phyloP scores from a whole-genome alignment of 2,888 invertebrate species.

The Troides oblongomaculatus region DNA sequence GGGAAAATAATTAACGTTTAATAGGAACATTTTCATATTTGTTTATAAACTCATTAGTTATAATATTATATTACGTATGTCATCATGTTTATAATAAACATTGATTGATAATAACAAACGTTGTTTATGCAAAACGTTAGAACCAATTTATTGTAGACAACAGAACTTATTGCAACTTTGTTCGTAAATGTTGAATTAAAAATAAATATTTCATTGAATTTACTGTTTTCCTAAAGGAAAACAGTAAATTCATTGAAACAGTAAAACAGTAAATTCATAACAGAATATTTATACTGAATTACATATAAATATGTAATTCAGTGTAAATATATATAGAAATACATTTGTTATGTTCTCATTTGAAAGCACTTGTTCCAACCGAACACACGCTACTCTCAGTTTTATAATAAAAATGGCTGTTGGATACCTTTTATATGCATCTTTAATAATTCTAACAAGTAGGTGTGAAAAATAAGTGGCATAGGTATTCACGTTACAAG shows the following conservation, averaged over 20 bases:
- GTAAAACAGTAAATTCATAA: no score
- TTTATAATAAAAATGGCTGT: not conserved
- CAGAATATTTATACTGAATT: no score
- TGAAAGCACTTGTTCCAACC: not conserved
- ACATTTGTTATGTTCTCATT: not conserved
- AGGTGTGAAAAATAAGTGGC: not conserved
- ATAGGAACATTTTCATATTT: no score
- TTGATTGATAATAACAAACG: not conserved
- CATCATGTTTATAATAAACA: not conserved
- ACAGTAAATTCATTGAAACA: no score
- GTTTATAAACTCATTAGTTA: not conserved
- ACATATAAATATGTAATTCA: not conserved
- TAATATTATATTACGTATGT: not conserved
- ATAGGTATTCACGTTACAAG: not conserved
- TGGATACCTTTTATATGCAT: not conserved
- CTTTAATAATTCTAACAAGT: slow-evolving; percentile 1
- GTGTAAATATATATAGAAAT: not conserved
- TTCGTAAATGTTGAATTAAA: not conserved
- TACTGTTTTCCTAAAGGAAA: no score
- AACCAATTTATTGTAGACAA: not conserved
- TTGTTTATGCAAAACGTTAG: not conserved
- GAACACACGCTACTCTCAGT: not conserved
- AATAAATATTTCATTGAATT: not conserved
- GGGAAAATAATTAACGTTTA: no score
- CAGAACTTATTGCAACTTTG: not conserved